Percentiles rank a stretch among this genome's conserved stretches.
These are phyloP conservation scores for Chelonia mydas DNA, from an alignment of 2,797 vertebrate genomes.

Conservation along the genomic window DNA sequence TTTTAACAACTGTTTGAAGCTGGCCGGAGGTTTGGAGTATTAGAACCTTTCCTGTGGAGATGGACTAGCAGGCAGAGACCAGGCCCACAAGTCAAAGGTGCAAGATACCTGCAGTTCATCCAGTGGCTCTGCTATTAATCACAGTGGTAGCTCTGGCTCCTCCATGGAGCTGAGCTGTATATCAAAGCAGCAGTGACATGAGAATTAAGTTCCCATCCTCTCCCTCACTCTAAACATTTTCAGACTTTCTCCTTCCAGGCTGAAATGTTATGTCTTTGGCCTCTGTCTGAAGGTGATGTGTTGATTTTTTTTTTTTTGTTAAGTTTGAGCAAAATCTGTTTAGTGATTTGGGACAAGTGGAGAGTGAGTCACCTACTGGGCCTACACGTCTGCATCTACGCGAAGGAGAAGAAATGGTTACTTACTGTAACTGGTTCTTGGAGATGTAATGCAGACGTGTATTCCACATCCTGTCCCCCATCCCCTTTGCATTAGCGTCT, in stretches of 20 bases:
- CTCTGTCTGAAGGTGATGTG: background rate
- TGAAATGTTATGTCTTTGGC: background rate
- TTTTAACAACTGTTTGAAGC: background rate
- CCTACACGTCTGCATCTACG: no score
- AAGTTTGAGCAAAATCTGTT: background rate
- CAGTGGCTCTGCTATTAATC: background rate
- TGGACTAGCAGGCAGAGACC: background rate
- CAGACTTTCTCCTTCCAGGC: background rate
- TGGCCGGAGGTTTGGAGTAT: background rate
- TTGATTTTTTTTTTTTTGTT: no score
- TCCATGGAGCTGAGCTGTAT: background rate
- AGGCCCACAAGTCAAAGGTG: background rate
- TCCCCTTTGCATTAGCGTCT: no score
- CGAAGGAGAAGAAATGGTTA: no score
- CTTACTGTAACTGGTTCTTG: no score
- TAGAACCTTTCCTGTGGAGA: background rate
- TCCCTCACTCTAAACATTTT: no score
- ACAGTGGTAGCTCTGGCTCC: background rate
- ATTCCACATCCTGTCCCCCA: no score
- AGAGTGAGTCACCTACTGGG: no score
- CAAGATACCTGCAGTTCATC: background rate
- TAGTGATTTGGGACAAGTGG: background rate
- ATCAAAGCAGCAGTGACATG: background rate
- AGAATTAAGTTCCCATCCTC: background rate
- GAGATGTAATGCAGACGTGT: no score